Evolutionary conservation across 1,140 invertebrate genomes (phyloP).

Genomic region (Diabrotica virgifera): DNA sequence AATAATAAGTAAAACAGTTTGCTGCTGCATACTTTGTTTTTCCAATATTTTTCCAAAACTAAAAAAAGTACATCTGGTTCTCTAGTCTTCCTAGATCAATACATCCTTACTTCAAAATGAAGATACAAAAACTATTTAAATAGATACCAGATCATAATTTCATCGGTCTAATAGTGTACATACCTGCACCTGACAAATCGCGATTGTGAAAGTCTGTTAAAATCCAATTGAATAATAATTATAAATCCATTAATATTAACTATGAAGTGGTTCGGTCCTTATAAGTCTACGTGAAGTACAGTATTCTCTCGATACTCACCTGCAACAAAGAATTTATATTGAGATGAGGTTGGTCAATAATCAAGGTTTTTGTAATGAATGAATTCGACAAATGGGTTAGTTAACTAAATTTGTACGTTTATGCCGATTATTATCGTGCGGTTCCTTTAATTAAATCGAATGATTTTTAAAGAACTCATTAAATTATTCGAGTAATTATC

Average conservation of each 20-base stretch:
- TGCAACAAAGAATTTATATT: conserved; percentile 1
- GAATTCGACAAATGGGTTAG: background rate
- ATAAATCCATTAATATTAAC: conserved; percentile 1
- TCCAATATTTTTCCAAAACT: too few relatives aligned
- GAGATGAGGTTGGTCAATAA: background rate
- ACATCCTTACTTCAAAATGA: too few relatives aligned
- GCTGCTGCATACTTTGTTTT: too few relatives aligned
- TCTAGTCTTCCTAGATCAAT: too few relatives aligned
- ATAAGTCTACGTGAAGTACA: background rate
- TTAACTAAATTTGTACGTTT: background rate
- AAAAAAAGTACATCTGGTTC: too few relatives aligned
- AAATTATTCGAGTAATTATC: too few relatives aligned
- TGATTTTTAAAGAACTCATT: too few relatives aligned
- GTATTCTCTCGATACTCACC: background rate
- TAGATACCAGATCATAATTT: too few relatives aligned
- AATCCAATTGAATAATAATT: background rate
- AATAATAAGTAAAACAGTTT: too few relatives aligned
- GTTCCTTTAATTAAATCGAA: background rate
- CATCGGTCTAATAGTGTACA: too few relatives aligned
- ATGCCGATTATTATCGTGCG: background rate
- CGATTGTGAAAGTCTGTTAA: background rate
- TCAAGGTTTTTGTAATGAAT: background rate
- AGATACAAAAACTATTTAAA: too few relatives aligned
- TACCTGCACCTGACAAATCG: background rate
- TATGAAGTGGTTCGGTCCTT: background rate